phyloP scores from a whole-genome alignment of 2,113 vertebrate genomes.

The Alces alces region DNA sequence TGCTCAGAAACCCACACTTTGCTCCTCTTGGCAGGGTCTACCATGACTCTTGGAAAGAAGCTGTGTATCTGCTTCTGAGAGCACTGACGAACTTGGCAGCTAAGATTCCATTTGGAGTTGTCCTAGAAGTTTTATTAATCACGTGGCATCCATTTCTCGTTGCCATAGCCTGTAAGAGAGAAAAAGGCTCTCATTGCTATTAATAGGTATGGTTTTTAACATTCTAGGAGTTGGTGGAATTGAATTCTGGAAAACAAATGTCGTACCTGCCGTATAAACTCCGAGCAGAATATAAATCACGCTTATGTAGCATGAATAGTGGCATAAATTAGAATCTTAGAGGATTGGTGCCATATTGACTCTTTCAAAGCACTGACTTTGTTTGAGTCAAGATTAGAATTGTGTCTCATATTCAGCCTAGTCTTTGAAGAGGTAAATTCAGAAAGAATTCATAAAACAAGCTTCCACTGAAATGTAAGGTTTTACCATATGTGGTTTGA shows the following conservation, averaged over 20 bases:
- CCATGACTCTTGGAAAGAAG: not conserved
- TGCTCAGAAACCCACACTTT: not conserved
- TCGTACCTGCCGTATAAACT: not conserved
- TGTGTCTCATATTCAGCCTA: not conserved
- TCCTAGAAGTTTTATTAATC: not conserved
- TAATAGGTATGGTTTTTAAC: not conserved
- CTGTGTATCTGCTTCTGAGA: not conserved
- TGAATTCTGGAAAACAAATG: not conserved
- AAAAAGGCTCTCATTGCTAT: not conserved
- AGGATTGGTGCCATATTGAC: not conserved
- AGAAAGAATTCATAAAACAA: not conserved
- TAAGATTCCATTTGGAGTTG: not conserved
- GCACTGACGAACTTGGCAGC: not conserved
- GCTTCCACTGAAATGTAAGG: not conserved
- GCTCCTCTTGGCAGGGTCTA: not conserved
- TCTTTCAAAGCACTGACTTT: not conserved
- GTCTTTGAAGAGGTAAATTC: not conserved
- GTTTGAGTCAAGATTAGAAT: not conserved
- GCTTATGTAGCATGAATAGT: accelerated
- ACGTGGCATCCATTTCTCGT: not conserved
- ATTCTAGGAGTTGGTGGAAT: not conserved
- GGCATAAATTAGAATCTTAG: not conserved
- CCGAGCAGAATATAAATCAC: not conserved
- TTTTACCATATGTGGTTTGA: not conserved
- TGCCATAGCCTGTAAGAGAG: not conserved